These are phyloP conservation scores for Berghia stephanieae DNA, from an alignment of 1,140 invertebrate genomes.

Conservation along the genomic window DNA sequence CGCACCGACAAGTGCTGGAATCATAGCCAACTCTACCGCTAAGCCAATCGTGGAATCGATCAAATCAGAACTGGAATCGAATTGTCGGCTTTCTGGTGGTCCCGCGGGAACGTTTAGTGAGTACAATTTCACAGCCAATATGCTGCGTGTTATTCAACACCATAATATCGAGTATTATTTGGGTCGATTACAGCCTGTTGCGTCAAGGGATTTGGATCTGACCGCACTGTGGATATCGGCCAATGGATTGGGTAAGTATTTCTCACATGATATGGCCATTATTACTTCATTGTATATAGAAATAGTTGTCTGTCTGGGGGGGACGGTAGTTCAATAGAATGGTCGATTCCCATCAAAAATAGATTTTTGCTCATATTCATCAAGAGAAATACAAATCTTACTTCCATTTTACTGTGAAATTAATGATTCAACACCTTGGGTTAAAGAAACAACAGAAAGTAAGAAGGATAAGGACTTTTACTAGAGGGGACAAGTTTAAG, in stretches of 20 bases:
- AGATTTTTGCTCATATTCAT: too few relatives aligned
- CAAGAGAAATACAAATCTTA: too few relatives aligned
- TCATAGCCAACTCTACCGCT: slow-evolving; percentile 37
- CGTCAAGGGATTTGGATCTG: slow-evolving; percentile 19
- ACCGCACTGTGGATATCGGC: slow-evolving; percentile 25
- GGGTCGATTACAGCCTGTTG: background rate
- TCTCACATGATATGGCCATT: background rate
- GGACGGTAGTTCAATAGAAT: too few relatives aligned
- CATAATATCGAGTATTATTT: slow-evolving; percentile 23
- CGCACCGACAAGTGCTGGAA: slow-evolving; percentile 25
- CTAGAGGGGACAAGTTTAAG: too few relatives aligned
- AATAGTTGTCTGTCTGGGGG: too few relatives aligned
- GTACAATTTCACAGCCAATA: slow-evolving; percentile 35
- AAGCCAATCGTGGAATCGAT: slow-evolving; percentile 27
- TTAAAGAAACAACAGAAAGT: too few relatives aligned
- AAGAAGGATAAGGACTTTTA: background rate
- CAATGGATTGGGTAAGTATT: slow-evolving; percentile 21
- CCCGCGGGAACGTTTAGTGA: slow-evolving; percentile 29
- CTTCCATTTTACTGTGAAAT: too few relatives aligned
- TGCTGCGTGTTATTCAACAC: slow-evolving; percentile 28
- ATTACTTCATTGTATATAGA: too few relatives aligned
- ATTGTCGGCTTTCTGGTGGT: slow-evolving; percentile 13
- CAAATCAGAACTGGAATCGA: background rate
- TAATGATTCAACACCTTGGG: too few relatives aligned
- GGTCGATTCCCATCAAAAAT: too few relatives aligned